These are phyloP conservation scores for Actias luna DNA, from an alignment of 2,888 invertebrate species.

Conservation along the genomic window DNA sequence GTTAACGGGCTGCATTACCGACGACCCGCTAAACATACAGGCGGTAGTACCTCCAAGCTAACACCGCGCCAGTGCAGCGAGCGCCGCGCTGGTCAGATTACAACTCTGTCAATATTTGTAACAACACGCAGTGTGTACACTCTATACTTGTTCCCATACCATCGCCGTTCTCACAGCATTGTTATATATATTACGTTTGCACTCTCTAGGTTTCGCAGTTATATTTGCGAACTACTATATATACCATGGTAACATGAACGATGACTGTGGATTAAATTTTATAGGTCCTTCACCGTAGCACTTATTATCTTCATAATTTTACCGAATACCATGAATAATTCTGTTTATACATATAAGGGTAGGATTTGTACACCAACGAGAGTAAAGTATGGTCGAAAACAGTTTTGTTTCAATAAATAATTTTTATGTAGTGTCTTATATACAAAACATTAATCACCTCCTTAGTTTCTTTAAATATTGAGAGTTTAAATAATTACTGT, in stretches of 20 bases:
- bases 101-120: slow-evolving; percentile 75
- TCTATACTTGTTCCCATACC: background rate
- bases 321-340: no score
- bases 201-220: background rate
- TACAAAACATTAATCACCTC: no score
- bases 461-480: no score
- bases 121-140: slow-evolving; percentile 21
- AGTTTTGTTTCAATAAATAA: no score
- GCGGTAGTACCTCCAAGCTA: slow-evolving; percentile 32
- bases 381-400: no score
- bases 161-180: slow-evolving; percentile 12
- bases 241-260: no score
- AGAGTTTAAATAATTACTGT: no score
- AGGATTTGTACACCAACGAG: no score
- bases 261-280: background rate
- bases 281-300: background rate
- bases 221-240: background rate
- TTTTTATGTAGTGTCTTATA: no score
- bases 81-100: slow-evolving; percentile 60
- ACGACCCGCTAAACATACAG: slow-evolving; percentile 61
- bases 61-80: slow-evolving; percentile 14
- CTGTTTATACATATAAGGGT: no score
- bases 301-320: background rate
- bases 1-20: slow-evolving; percentile 72
- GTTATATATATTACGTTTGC: slow-evolving; percentile 11